phyloP scores from a whole-genome alignment of 1,140 invertebrate genomes.

The Pogonus chalceus region DNA sequence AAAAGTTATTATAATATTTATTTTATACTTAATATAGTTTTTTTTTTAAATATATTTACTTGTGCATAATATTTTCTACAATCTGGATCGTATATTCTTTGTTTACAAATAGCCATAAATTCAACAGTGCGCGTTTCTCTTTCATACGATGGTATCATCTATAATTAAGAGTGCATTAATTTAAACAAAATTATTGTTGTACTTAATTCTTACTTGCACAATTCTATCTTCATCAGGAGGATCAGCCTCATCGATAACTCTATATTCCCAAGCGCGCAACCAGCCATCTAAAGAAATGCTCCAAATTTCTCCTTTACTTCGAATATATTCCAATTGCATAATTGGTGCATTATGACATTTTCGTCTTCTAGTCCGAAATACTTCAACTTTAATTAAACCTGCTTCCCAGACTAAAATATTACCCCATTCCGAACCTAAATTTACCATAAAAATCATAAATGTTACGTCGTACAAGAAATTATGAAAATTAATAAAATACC shows the following conservation, averaged over 20 bases:
- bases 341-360: conserved; percentile 65
- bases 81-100: conserved; percentile 34
- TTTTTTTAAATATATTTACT: conserved; percentile 14
- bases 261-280: conserved; percentile 83
- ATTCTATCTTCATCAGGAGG: conserved; percentile 63
- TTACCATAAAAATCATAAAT: conserved; percentile 34
- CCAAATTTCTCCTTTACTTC: conserved; percentile 46
- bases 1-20: too few relatives aligned
- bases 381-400: conserved; percentile 72
- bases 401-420: conserved; percentile 84
- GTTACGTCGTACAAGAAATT: too few relatives aligned
- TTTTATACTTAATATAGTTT: not conserved
- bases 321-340: conserved; percentile 56
- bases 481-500: not conserved
- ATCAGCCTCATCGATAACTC: conserved; percentile 73
- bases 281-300: conserved; percentile 68
- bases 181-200: not conserved
- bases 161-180: not conserved
- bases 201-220: conserved; percentile 35
- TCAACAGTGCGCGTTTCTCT: conserved; percentile 42
- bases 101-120: conserved; percentile 47
- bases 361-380: conserved; percentile 54
- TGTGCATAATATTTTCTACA: conserved; percentile 46
- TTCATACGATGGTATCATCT: conserved; percentile 77
- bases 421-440: conserved; percentile 81